Percentiles rank a stretch among this genome's conserved stretches.
Evolutionary conservation across 2,888 invertebrate genomes (phyloP).

Genomic region (Diarsia brunnea): DNA sequence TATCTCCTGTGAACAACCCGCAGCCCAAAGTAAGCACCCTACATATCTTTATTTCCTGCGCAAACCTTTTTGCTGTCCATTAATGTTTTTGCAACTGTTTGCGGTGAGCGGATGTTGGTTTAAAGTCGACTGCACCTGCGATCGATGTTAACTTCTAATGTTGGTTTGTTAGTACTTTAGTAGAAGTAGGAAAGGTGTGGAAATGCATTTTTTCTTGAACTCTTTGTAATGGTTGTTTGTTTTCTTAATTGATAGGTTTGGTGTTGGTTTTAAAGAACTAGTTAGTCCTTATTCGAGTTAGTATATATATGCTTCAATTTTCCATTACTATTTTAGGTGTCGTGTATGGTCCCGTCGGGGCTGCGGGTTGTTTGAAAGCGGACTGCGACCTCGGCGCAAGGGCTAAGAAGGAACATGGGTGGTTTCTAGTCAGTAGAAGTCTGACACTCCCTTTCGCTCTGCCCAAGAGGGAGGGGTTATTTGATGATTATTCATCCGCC

Average conservation of each 20-base stretch:
- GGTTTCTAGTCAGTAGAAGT: no score
- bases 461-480: no score
- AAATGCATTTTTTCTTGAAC: slow-evolving; percentile 11
- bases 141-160: slow-evolving; percentile 27
- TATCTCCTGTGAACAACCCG: no score
- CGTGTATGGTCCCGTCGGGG: no score
- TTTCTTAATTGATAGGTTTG: slow-evolving; percentile 14
- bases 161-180: no score
- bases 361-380: no score
- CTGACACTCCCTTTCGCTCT: no score
- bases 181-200: neutral
- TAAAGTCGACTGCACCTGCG: slow-evolving; percentile 27
- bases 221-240: neutral
- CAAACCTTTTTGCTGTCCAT: neutral
- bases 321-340: neutral
- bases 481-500: no score
- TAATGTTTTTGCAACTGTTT: slow-evolving; percentile 25
- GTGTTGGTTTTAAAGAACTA: neutral
- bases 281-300: neutral
- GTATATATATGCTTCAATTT: neutral
- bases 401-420: no score
- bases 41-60: neutral
- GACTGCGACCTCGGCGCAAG: no score
- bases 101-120: slow-evolving; percentile 7
- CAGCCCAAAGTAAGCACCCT: no score